phyloP scores from a whole-genome alignment of 2,888 invertebrate species.

The Cheilosia variabilis region DNA sequence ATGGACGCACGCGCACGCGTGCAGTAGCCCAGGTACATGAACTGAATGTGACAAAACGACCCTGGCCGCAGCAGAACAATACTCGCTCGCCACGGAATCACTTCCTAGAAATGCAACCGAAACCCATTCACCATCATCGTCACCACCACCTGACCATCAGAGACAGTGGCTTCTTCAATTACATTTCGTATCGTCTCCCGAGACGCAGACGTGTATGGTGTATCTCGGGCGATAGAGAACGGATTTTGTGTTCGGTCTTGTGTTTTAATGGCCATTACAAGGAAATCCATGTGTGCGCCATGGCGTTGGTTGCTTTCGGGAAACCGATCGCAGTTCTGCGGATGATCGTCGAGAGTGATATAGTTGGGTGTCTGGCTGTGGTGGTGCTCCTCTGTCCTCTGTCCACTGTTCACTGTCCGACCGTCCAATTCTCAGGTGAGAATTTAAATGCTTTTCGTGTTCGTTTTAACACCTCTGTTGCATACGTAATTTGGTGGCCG shows the following conservation, averaged over 20 bases:
- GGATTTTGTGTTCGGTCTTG: slow-evolving; percentile 21
- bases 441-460: slow-evolving; percentile 75
- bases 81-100: slow-evolving; percentile 47
- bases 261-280: slow-evolving; percentile 58
- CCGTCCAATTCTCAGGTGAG: slow-evolving; percentile 53
- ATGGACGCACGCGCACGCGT: slow-evolving; percentile 51
- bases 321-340: slow-evolving; percentile 57
- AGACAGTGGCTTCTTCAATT: slow-evolving; percentile 38
- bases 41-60: slow-evolving; percentile 69
- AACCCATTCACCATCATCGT: slow-evolving; percentile 35
- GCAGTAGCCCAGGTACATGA: slow-evolving; percentile 67
- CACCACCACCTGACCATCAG: slow-evolving; percentile 16
- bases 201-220: slow-evolving; percentile 7
- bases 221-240: slow-evolving; percentile 25
- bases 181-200: slow-evolving; percentile 10
- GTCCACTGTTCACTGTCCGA: not conserved
- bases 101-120: slow-evolving; percentile 69
- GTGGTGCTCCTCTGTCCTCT: not conserved
- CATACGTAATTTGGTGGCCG: slow-evolving; percentile 71
- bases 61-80: slow-evolving; percentile 3
- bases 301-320: slow-evolving; percentile 47
- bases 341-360: slow-evolving; percentile 44
- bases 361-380: not conserved
- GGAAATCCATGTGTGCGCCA: slow-evolving; percentile 62
- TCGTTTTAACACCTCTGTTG: slow-evolving; percentile 71